Evolutionary conservation across 2,888 invertebrate genomes (phyloP), one percentile per base, ranked within the genome.

Genomic region (Cheilosia impressa): DNA sequence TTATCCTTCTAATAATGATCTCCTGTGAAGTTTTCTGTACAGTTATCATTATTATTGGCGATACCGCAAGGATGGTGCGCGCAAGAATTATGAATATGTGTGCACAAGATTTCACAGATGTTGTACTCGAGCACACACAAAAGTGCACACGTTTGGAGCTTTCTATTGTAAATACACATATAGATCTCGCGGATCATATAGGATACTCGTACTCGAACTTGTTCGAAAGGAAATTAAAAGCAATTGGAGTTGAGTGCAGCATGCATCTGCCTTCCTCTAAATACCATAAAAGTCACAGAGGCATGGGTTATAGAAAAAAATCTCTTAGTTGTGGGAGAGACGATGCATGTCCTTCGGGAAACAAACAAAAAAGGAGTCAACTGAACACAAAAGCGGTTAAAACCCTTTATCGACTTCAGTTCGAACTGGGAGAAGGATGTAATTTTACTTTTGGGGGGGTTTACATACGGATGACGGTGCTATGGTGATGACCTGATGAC

Each of bases 1-100:
- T 81, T 76, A 76, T 81, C 65, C 71, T 57, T 52, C 65, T 71
- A 76, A 81, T 81, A 76, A 76, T 81, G 76, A 81, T 81, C 76
- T 52, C 76, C 76, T 76, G 71, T 71, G 76, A 65, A 71, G 65
- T 81, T 76, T 65, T 58, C 57, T 58, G n/a, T 71, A 69, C 69
- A 58, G 76, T 76, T 76, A 53, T 81, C 69, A 81, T 76, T 69
- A 76, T 81, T 57, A 72, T 79, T 66, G 57, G 52, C 50, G 63
- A 50, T n/a, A 53, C 57, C 52, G 10, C 27, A 68, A 63, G 50
- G 41, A 65, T 45, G 19, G 17, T 31, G 50, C 6, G 19, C 22
- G n/a, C 10, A 71, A 17, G 31, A 10, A 53, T 38, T n/a, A 24
- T 55, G 24, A 31, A 31, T 9, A 31, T 31, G 31, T 31, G 31